Percentiles rank a stretch among this genome's conserved stretches.
Evolutionary conservation across 1,140 invertebrate species (phyloP).

Genomic region (Dreissena polymorpha): DNA sequence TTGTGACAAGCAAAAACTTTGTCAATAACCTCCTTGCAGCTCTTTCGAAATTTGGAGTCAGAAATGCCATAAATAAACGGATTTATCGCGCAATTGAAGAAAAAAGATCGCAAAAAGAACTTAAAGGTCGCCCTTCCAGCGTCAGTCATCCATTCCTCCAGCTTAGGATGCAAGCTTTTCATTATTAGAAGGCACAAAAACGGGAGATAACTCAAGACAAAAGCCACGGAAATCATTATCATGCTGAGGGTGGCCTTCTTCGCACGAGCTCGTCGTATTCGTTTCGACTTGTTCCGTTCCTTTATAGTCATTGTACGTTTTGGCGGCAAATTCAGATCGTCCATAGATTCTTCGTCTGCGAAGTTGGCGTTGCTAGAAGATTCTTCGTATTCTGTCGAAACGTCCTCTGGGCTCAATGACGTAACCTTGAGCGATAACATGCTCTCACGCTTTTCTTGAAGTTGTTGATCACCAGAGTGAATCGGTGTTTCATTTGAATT

Average conservation of each 20-base stretch:
- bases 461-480: neutral
- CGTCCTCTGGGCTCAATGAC: neutral
- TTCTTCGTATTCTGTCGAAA: conserved; percentile 9
- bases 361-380: conserved; percentile 29
- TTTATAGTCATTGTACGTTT: conserved; percentile 22
- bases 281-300: conserved; percentile 40
- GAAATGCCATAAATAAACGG: conserved; percentile 52
- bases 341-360: conserved; percentile 27
- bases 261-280: conserved; percentile 22
- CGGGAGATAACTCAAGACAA: conserved; percentile 49
- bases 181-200: conserved; percentile 27
- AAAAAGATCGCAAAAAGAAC: conserved; percentile 48
- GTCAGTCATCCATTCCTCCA: conserved; percentile 34
- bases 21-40: conserved; percentile 33
- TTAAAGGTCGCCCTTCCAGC: conserved; percentile 27
- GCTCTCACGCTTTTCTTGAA: neutral
- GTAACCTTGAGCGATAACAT: neutral
- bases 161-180: neutral
- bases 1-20: neutral
- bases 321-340: conserved; percentile 9
- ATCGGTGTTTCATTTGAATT: neutral
- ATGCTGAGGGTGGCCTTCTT: conserved; percentile 43
- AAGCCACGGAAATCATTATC: conserved; percentile 47
- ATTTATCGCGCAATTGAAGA: conserved; percentile 53
- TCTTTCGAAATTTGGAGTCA: conserved; percentile 48